Conservation (phyloP, 1,140 invertebrate species). For the Danaus plexippus region DNA sequence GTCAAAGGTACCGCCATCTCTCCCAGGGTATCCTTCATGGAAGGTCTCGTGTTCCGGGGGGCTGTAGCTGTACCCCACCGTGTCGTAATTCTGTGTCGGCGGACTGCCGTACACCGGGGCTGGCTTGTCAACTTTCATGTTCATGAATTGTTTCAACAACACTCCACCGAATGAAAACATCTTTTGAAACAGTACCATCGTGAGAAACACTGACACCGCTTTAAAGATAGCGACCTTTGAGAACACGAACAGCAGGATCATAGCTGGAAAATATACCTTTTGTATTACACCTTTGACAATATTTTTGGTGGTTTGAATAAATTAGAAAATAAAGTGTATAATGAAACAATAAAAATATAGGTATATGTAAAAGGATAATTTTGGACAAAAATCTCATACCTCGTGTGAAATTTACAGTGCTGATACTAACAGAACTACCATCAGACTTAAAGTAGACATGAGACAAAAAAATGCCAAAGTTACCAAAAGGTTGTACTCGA, state of each 20-base stretch:
- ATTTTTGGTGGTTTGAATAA: too few relatives aligned
- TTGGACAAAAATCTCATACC: too few relatives aligned
- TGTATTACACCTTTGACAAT: too few relatives aligned
- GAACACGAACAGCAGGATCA: constrained; percentile 46
- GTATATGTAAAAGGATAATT: too few relatives aligned
- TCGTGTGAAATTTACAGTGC: too few relatives aligned
- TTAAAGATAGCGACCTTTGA: constrained; percentile 59
- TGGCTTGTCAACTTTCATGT: constrained; percentile 31
- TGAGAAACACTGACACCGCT: constrained; percentile 45
- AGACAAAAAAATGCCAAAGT: too few relatives aligned
- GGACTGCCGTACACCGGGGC: constrained; percentile 43
- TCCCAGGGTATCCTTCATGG: constrained; percentile 28
- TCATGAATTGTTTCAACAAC: constrained; percentile 43
- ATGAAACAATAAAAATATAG: too few relatives aligned
- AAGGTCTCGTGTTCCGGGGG: constrained; percentile 34
- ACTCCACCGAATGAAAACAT: constrained; percentile 43
- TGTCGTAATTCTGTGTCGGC: constrained; percentile 41
- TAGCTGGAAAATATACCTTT: constrained; percentile 31
- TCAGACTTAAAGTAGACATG: too few relatives aligned
- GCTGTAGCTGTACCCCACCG: constrained; percentile 55
- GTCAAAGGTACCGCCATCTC: constrained; percentile 39
- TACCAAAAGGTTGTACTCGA: too few relatives aligned
- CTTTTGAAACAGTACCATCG: constrained; percentile 58
- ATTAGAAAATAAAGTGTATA: too few relatives aligned
- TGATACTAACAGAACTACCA: too few relatives aligned